Base-by-base conservation (phyloP, 2,113 vertebrate species). In the Forbesichthys agassizii region DNA sequence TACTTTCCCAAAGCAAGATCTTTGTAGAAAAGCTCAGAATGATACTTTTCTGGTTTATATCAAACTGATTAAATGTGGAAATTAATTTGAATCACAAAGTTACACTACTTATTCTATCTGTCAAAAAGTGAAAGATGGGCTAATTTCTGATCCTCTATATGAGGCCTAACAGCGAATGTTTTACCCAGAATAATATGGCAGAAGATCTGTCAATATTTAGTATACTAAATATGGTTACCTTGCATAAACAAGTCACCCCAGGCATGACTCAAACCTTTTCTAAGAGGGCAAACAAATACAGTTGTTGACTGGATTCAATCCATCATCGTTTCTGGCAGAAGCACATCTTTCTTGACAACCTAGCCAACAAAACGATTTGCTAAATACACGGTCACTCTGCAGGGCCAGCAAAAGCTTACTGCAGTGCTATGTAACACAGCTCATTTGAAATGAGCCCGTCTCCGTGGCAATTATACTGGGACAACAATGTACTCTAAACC, bases 381-480 rank as follows among this genome's bases (percentile, higher is more conserved):
- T 64, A 73, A 42, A 75, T 69, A 20, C 10, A 52, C 64, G 51
- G 60, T 77, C 59, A 8, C 69, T 68, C 42, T 71, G 81, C 42
- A 27, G 48, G 60, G 33, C 42, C 55, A 56, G 72, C 83, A 80
- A 78, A 79, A 68, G 48, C 33, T 65, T 78, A 79, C 48, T 74
- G 74, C 52, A 73, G 79, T 69, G 54, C 63, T 67, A 64, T 79
- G 73, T 84, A 84, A 87, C 70, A 83, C 81, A 81, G 68, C 81
- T 88, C 82, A 83, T 87, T 86, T 85, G 62, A 85, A 75, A 59
- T 82, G 67, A 79, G 73, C 74, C 68, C 78, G 61, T 83, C 79
- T 86, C 81, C 78, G 72, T 77, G 66, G 73, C 82, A 77, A 81
- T 75, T 75, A 84, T 73, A 78, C 71, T 83, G 72, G 72, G 71